Evolutionary conservation across 1,140 invertebrate species (phyloP), one percentile per base, ranked within the genome.

Genomic region (Megalopta genalis): DNA sequence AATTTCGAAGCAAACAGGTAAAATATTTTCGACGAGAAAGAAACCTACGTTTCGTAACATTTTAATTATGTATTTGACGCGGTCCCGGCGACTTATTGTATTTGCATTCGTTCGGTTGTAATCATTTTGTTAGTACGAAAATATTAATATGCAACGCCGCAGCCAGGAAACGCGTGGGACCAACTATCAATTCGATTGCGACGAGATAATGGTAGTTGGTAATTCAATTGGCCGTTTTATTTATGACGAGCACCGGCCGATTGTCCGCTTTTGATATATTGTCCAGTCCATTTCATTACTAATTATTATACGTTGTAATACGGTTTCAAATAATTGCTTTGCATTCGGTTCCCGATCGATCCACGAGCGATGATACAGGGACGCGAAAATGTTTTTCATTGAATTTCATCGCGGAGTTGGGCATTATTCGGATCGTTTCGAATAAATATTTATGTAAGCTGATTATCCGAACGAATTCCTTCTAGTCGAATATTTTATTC

Each of bases 161-260:
- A 39, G 59, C 39, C 8, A 32, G 32, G 32, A 18, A 37, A 27
- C 16, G 32, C 37, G 25, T 14, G 23, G n/a, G 21, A 18, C 6
- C 57, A 37, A 12, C 32, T 66, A 49, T 66, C 73, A 66, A 59
- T 75, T 57, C 12, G 16, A 25, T 7, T 21, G n/a, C 25, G n/a
- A 9, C 60, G 25, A 12, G 12, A 14, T 71, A 64, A 73, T 37
- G 8, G 21, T 12, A 63, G 18, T 1, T 59, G 42, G 23, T 32
- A 75, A 75, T 32, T 42, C 25, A 32, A 63, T 73, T n/a, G 1
- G 0, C 7, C 16, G 32, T 54, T 66, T 18, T 65, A 75, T 65
- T 74, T 74, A 37, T 16, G 62, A 57, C 39, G 46, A 25, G 37
- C 3, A 6, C 5, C 10, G 1, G 25, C 1, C 25, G 21, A 57